Percentiles rank a stretch among this genome's conserved stretches.
Evolutionary conservation across 2,797 vertebrate genomes (phyloP).

Genomic region (Spondyliosoma cantharus): DNA sequence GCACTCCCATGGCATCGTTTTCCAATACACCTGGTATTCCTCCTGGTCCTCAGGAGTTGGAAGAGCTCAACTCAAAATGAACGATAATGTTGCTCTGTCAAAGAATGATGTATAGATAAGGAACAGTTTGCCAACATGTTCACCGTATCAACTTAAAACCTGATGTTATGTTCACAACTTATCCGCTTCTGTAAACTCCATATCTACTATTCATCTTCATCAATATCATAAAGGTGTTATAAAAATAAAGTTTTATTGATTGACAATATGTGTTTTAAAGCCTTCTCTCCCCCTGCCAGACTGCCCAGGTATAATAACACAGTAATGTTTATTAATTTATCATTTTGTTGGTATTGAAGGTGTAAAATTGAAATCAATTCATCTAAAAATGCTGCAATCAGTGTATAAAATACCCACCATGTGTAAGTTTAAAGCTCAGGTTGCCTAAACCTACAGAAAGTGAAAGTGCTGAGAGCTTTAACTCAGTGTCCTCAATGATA

Average conservation of each 20-base stretch:
- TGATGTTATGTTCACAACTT: not conserved
- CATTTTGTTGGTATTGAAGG: not conserved
- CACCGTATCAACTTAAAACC: not conserved
- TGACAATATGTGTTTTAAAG: not conserved
- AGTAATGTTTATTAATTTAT: not conserved
- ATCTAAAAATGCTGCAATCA: not conserved
- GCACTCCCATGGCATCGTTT: too few relatives aligned
- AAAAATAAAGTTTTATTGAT: not conserved
- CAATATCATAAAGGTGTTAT: not conserved
- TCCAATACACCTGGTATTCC: too few relatives aligned
- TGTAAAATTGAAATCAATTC: not conserved
- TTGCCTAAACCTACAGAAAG: not conserved
- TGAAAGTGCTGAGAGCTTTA: not conserved
- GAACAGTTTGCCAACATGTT: not conserved
- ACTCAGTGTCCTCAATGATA: not conserved
- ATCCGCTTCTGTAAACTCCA: not conserved
- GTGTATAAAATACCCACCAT: not conserved
- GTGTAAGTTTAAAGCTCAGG: not conserved
- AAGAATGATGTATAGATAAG: not conserved
- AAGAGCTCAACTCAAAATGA: too few relatives aligned
- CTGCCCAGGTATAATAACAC: not conserved
- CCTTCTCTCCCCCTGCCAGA: not conserved
- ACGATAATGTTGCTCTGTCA: too few relatives aligned
- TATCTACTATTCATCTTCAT: too few relatives aligned
- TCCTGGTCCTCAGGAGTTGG: too few relatives aligned